These are phyloP conservation scores for Oreochromis spilurus DNA, from an alignment of 2,113 vertebrate genomes.

Conservation along the genomic window DNA sequence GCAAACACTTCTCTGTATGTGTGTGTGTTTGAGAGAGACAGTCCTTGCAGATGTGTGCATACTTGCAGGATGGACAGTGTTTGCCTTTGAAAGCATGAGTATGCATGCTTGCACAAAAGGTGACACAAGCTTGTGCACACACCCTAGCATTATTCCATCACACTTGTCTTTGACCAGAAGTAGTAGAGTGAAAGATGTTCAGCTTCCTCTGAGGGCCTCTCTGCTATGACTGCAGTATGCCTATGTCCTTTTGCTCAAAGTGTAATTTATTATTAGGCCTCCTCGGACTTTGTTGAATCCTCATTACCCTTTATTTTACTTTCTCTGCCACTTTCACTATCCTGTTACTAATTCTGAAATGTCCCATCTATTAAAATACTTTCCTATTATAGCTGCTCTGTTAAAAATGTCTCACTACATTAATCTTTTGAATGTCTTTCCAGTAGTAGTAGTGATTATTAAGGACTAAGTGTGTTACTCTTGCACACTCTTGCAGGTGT, in stretches of 20 bases:
- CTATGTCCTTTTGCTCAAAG: neutral
- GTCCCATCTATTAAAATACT: neutral
- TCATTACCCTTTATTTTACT: neutral
- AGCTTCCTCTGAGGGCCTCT: neutral
- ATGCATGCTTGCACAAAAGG: slow-evolving; percentile 49
- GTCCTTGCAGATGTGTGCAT: slow-evolving; percentile 34
- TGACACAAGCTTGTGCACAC: slow-evolving; percentile 40
- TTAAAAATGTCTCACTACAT: neutral
- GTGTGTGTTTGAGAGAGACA: neutral
- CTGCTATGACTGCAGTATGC: neutral
- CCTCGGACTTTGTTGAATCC: neutral
- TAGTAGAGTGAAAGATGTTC: neutral
- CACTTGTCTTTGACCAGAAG: slow-evolving; percentile 10
- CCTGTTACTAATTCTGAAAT: neutral
- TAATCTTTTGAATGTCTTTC: neutral
- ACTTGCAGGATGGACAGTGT: slow-evolving; percentile 30
- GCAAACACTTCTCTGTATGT: neutral
- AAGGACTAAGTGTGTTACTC: neutral
- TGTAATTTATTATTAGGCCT: neutral
- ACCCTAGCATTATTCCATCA: slow-evolving; percentile 9
- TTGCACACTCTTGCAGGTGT: neutral
- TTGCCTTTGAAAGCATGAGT: slow-evolving; percentile 32
- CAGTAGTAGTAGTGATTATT: neutral
- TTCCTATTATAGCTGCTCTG: neutral
- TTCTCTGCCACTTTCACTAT: neutral